phyloP scores from a whole-genome alignment of 2,113 vertebrate genomes.

The Trogon melanurus region DNA sequence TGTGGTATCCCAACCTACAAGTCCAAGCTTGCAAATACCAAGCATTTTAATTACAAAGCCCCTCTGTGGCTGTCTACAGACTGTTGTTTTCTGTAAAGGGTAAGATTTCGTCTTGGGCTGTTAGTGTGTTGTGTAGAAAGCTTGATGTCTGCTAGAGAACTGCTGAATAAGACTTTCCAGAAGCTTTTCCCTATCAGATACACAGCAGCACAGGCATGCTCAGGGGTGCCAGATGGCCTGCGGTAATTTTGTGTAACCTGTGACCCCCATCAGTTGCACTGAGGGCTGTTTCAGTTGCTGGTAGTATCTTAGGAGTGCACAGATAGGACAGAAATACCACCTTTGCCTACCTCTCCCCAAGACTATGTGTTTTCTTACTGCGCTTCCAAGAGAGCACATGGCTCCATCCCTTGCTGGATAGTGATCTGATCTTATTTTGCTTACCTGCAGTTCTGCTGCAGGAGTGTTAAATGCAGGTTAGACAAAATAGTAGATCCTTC shows the following conservation, averaged over 20 bases:
- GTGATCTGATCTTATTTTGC: background rate
- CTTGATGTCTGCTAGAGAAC: background rate
- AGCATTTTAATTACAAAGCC: background rate
- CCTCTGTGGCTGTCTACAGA: background rate
- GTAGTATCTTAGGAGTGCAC: background rate
- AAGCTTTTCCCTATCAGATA: background rate
- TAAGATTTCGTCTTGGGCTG: background rate
- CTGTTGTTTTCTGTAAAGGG: background rate
- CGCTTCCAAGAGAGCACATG: background rate
- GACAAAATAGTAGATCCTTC: background rate
- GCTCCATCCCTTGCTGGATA: background rate
- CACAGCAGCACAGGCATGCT: background rate
- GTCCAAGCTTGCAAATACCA: background rate
- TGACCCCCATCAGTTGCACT: background rate
- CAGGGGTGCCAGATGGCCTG: background rate
- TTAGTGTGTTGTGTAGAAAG: background rate
- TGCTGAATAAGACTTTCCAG: background rate
- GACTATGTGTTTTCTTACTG: background rate
- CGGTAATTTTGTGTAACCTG: background rate
- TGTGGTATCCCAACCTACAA: background rate
- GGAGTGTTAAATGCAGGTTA: background rate
- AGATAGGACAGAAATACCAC: background rate
- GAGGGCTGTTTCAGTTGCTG: background rate
- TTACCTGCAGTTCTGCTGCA: background rate
- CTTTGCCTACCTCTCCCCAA: background rate